Evolutionary conservation across 2,888 invertebrate genomes (phyloP).

Genomic region (Mongoloraphidia duomilia): DNA sequence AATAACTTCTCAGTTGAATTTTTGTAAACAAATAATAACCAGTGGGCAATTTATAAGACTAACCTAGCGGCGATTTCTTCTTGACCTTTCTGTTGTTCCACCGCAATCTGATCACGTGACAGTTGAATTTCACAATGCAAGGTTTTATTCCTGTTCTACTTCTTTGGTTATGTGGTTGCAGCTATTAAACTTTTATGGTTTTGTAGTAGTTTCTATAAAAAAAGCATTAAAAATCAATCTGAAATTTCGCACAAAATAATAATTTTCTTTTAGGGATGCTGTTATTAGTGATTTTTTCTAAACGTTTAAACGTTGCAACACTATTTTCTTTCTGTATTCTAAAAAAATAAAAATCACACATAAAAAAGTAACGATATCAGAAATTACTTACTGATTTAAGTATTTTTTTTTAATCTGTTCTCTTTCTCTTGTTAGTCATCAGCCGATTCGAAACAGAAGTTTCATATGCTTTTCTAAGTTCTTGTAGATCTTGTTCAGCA

Average conservation of each 20-base stretch:
- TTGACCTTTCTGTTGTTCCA: constrained; percentile 31
- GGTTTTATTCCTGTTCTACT: constrained; percentile 54
- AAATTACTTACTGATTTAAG: constrained; percentile 37
- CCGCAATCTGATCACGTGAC: constrained; percentile 38
- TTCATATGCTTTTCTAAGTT: constrained; percentile 42
- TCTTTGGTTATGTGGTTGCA: constrained; percentile 81
- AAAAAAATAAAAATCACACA: constrained; percentile 20
- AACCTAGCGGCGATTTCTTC: constrained; percentile 33
- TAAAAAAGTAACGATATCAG: constrained; percentile 5
- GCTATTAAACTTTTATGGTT: constrained; percentile 84
- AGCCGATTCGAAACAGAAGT: constrained; percentile 43
- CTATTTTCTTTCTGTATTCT: constrained; percentile 83
- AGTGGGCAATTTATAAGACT: constrained; percentile 23
- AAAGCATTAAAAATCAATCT: constrained; percentile 1
- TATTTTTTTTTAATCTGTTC: constrained; percentile 55
- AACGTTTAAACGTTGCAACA: too few relatives aligned
- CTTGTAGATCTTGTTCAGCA: constrained; percentile 44
- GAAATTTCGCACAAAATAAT: too few relatives aligned
- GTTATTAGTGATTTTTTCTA: too few relatives aligned
- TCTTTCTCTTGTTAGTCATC: constrained; percentile 41
- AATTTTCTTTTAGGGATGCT: too few relatives aligned
- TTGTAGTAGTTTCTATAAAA: constrained; percentile 59
- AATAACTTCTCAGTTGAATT: too few relatives aligned
- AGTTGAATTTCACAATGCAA: constrained; percentile 54
- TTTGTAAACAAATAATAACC: constrained; percentile 11